Evolutionary conservation across 2,888 invertebrate species (phyloP).

Genomic region (Nemotelus nigrinus): DNA sequence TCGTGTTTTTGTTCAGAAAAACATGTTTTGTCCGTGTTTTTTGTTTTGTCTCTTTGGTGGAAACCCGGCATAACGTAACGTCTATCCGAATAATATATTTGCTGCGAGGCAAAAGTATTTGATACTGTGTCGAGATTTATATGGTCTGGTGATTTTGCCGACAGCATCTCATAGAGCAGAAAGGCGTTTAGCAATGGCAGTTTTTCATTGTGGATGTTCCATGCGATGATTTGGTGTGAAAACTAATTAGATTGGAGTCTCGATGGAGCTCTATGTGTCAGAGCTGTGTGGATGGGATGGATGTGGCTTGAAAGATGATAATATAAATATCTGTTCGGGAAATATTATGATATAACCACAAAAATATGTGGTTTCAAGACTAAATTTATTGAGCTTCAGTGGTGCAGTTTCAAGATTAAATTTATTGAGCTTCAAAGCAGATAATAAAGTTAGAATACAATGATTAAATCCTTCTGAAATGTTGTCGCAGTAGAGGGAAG

Average conservation of each 20-base stretch:
- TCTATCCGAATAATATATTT: constrained; percentile 22
- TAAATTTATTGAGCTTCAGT: too few relatives aligned
- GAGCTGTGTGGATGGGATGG: background rate
- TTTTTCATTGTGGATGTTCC: background rate
- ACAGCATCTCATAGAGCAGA: background rate
- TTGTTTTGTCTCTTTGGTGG: too few relatives aligned
- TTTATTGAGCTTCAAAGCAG: too few relatives aligned
- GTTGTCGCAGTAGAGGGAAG: too few relatives aligned
- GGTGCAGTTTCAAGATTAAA: too few relatives aligned
- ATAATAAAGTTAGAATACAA: too few relatives aligned
- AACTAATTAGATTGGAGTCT: constrained; percentile 2
- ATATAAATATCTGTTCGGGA: background rate
- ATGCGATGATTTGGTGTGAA: constrained; percentile 6
- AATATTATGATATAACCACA: background rate
- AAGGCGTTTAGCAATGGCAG: background rate
- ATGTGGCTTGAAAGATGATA: background rate
- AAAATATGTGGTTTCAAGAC: too few relatives aligned
- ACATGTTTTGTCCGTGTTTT: too few relatives aligned
- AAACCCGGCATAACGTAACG: too few relatives aligned
- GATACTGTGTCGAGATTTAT: constrained; percentile 17
- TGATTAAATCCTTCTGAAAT: too few relatives aligned
- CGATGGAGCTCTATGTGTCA: background rate
- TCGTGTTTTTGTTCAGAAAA: too few relatives aligned
- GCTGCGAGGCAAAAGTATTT: background rate
- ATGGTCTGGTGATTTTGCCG: background rate